phyloP scores from a whole-genome alignment of 2,113 vertebrate species.

The Tragelaphus imberbis region DNA sequence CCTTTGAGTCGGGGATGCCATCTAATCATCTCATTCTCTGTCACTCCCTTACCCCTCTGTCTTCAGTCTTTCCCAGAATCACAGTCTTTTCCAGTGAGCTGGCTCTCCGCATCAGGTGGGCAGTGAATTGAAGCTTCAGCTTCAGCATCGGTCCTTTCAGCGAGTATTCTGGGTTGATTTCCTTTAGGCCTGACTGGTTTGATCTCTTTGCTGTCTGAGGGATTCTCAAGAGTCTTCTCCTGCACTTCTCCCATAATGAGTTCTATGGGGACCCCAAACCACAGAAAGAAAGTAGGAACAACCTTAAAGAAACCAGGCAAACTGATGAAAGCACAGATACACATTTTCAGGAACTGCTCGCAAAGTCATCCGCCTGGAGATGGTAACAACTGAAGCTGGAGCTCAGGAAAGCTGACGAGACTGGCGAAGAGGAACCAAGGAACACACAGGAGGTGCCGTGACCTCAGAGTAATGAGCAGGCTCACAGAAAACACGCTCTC shows the following conservation, averaged over 20 bases:
- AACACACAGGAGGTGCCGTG: too few relatives aligned
- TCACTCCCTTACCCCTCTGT: background rate
- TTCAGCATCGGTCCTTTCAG: background rate
- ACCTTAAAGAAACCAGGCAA: rapidly evolving
- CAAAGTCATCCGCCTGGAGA: rapidly evolving
- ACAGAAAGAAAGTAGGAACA: background rate
- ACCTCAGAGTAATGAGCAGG: background rate
- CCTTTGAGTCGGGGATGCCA: background rate
- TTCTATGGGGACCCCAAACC: background rate
- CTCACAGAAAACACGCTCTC: rapidly evolving
- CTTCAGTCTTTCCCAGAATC: background rate
- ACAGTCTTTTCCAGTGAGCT: background rate
- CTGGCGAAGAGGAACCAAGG: rapidly evolving
- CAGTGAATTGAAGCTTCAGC: background rate
- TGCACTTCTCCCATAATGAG: background rate
- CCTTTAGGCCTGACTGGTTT: background rate
- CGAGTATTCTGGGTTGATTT: background rate
- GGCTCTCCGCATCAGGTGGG: background rate
- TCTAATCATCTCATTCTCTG: background rate
- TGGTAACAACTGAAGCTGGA: rapidly evolving
- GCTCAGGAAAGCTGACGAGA: rapidly evolving
- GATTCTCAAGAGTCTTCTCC: background rate
- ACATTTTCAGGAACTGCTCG: too few relatives aligned
- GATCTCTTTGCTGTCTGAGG: background rate
- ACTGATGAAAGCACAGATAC: rapidly evolving